phyloP scores from a whole-genome alignment of 1,140 invertebrate species.

The Apocrypta bakeri region DNA sequence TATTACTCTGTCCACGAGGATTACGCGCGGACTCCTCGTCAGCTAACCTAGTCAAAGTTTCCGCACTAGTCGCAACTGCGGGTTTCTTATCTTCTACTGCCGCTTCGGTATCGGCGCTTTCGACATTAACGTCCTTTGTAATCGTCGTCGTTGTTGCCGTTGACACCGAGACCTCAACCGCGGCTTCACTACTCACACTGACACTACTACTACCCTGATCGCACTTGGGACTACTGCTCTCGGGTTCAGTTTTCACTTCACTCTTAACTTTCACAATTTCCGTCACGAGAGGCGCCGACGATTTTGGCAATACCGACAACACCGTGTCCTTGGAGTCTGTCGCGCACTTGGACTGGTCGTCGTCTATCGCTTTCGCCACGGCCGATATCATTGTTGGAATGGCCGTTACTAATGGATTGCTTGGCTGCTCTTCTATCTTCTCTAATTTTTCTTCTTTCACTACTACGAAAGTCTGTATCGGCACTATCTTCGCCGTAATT shows the following conservation, averaged over 20 bases:
- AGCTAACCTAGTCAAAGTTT: slow-evolving; percentile 61
- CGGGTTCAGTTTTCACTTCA: slow-evolving; percentile 27
- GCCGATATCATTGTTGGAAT: not conserved
- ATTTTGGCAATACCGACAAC: slow-evolving; percentile 39
- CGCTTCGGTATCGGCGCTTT: not conserved
- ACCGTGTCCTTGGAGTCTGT: slow-evolving; percentile 40
- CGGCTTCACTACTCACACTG: slow-evolving; percentile 13
- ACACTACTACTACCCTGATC: slow-evolving; percentile 33
- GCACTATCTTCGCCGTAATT: not conserved
- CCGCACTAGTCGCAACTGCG: slow-evolving; percentile 51
- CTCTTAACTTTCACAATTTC: slow-evolving; percentile 43
- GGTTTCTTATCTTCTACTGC: slow-evolving; percentile 57
- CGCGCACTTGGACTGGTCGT: slow-evolving; percentile 47
- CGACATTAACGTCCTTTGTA: slow-evolving; percentile 36
- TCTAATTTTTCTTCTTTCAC: slow-evolving; percentile 20
- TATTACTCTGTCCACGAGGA: slow-evolving; percentile 65
- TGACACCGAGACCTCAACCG: not conserved
- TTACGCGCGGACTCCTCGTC: slow-evolving; percentile 53
- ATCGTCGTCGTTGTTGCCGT: not conserved
- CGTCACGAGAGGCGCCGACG: not conserved
- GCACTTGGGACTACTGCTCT: slow-evolving; percentile 19
- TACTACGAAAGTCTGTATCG: not conserved
- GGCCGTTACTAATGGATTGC: not conserved
- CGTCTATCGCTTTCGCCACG: slow-evolving; percentile 10
- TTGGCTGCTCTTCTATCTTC: not conserved